phyloP scores from a whole-genome alignment of 1,140 invertebrate species.

The Drosophila melanogaster region Release_6_plus_ISO1_MT NT_033777.3:7416001-7416500 shows the following conservation, averaged over 20 bases:
- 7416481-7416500: no score
- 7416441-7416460: no score
- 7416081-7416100: background rate
- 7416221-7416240: conserved; percentile 79
- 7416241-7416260: conserved; percentile 55
- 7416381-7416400: conserved; percentile 1
- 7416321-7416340: conserved; percentile 74
- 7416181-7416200: conserved; percentile 63
- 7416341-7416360: conserved; percentile 24
- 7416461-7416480: no score
- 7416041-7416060: conserved; percentile 57
- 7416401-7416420: background rate
- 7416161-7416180: conserved; percentile 63
- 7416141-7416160: conserved; percentile 65
- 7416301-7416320: conserved; percentile 82
- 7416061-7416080: conserved; percentile 51
- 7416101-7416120: conserved; percentile 29
- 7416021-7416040: conserved; percentile 58
- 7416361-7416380: conserved; percentile 1
- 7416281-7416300: conserved; percentile 72
- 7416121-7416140: conserved; percentile 72
- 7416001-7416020: conserved; percentile 71
- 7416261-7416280: conserved; percentile 78
- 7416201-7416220: conserved; percentile 79
- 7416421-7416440: no score